A percentile compares a stretch with the other conserved stretches of the same genome.
Evolutionary conservation across 1,140 invertebrate genomes (phyloP).

Genomic region (Vanessa tameamea): DNA sequence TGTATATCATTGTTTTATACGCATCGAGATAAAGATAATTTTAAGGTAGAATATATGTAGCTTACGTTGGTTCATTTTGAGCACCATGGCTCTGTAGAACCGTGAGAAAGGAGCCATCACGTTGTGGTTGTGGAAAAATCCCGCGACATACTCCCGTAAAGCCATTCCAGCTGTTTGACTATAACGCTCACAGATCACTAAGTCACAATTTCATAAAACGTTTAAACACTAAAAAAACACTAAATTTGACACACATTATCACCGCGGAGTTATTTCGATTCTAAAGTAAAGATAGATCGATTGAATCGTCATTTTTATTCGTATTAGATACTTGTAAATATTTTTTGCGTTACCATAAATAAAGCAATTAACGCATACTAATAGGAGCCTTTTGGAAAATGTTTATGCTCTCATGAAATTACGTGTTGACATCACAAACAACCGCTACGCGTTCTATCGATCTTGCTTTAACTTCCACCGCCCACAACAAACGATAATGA

Average conservation of each 20-base stretch:
- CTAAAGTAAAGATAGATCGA: conserved; percentile 33
- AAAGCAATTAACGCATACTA: conserved; percentile 30
- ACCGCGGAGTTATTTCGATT: conserved; percentile 52
- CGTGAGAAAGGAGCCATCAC: conserved; percentile 72
- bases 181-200: conserved; percentile 38
- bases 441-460: conserved; percentile 59
- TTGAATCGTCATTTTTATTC: conserved; percentile 34
- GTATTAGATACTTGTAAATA: conserved; percentile 24
- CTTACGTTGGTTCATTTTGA: conserved; percentile 77
- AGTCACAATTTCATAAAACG: conserved; percentile 46
- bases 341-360: conserved; percentile 18
- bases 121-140: conserved; percentile 62
- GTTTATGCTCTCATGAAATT: conserved; percentile 51
- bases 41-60: background rate
- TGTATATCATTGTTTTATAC: too few species aligned
- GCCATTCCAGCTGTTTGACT: conserved; percentile 49
- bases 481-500: conserved; percentile 44
- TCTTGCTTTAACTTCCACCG: conserved; percentile 48
- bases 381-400: conserved; percentile 34
- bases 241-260: conserved; percentile 79
- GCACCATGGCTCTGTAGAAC: conserved; percentile 74
- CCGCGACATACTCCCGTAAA: conserved; percentile 54
- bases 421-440: conserved; percentile 69
- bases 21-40: background rate
- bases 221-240: conserved; percentile 63